phyloP scores from a whole-genome alignment of 1,140 invertebrate species.

The Babylonia areolata region DNA sequence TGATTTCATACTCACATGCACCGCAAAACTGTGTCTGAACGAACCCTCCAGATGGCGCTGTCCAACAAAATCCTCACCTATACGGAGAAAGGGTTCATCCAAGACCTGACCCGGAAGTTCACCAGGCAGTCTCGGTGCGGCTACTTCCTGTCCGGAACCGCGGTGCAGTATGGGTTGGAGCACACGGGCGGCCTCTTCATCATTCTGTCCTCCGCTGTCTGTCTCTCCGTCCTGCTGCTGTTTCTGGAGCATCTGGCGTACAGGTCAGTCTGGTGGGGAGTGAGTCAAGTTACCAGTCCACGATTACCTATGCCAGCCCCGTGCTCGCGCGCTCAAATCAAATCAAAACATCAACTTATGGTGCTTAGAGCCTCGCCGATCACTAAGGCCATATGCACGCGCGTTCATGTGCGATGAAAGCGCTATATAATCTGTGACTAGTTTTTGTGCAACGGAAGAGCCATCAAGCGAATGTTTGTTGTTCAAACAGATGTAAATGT shows the following conservation, averaged over 20 bases:
- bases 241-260: conserved; percentile 92
- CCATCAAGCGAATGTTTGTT: no score
- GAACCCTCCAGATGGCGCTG: conserved; percentile 51
- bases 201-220: conserved; percentile 86
- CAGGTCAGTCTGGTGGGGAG: conserved; percentile 79
- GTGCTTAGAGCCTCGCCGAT: no score
- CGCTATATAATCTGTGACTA: no score
- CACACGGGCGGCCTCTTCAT: conserved; percentile 84
- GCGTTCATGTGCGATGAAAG: no score
- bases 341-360: no score
- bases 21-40: no score
- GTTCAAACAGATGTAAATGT: no score
- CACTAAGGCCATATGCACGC: no score
- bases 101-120: conserved; percentile 54
- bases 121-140: conserved; percentile 48
- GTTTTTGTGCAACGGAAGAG: no score
- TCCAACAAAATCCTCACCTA: conserved; percentile 53
- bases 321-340: no score
- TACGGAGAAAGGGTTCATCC: conserved; percentile 51
- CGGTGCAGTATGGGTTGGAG: conserved; percentile 72
- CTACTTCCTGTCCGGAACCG: conserved; percentile 76
- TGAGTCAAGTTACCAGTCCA: neutral
- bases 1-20: no score
- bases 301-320: no score
- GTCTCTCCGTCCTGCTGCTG: conserved; percentile 87